phyloP scores from a whole-genome alignment of 1,140 invertebrate species.

The Cydia amplana region DNA sequence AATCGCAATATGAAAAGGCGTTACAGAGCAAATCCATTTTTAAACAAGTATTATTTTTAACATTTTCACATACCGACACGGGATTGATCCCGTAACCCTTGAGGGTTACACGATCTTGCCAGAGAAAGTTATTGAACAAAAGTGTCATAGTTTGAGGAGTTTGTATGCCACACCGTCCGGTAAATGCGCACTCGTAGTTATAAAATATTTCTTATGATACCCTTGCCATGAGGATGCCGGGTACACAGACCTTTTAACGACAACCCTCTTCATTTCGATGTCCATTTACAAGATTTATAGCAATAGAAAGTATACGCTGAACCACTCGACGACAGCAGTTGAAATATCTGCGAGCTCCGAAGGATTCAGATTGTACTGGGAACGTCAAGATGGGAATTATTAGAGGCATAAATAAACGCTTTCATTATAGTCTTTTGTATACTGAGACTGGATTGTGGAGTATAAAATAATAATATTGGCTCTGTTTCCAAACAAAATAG shows the following conservation, averaged over 20 bases:
- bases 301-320: slow-evolving; percentile 42
- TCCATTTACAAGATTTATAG: slow-evolving; percentile 59
- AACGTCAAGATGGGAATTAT: slow-evolving; percentile 14
- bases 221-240: slow-evolving; percentile 14
- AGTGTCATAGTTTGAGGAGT: too few species aligned
- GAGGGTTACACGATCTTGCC: too few species aligned
- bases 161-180: too few species aligned
- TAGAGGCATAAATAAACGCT: slow-evolving; percentile 15
- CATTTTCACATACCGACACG: too few species aligned
- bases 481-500: not conserved
- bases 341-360: slow-evolving; percentile 42
- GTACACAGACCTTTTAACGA: slow-evolving; percentile 33
- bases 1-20: too few species aligned
- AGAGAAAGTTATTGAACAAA: too few species aligned
- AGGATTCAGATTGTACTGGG: slow-evolving; percentile 30
- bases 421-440: slow-evolving; percentile 15
- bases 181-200: not conserved
- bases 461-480: not conserved
- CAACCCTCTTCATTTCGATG: slow-evolving; percentile 54
- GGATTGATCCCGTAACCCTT: too few species aligned
- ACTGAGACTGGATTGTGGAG: not conserved
- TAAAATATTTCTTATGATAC: slow-evolving; percentile 19
- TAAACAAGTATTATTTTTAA: too few species aligned
- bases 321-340: slow-evolving; percentile 49
- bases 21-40: too few species aligned